phyloP scores from a whole-genome alignment of 2,113 vertebrate genomes.

The Neomonachus schauinslandi region DNA sequence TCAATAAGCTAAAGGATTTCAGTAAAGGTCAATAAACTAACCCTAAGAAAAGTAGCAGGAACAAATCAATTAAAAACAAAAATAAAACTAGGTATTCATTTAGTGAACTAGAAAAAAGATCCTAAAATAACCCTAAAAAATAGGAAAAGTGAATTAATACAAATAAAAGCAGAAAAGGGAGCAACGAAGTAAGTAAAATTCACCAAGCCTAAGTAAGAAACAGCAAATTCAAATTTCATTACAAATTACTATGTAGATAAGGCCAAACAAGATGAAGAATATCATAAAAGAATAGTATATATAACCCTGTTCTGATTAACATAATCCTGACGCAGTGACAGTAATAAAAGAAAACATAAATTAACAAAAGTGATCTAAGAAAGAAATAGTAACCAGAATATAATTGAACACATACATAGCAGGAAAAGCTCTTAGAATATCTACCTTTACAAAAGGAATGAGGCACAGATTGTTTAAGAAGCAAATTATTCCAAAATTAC shows the following conservation, averaged over 20 bases:
- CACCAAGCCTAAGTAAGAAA: neutral
- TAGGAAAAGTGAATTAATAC: neutral
- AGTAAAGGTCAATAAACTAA: constrained; percentile 21
- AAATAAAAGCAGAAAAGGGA: neutral
- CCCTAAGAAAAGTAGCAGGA: neutral
- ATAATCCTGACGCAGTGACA: neutral
- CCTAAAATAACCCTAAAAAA: constrained; percentile 10
- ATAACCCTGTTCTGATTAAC: neutral
- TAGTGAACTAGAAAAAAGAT: constrained; percentile 22
- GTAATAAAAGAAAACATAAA: neutral
- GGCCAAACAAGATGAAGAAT: constrained; percentile 24
- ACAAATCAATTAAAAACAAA: neutral
- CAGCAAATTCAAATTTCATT: neutral
- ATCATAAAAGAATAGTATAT: neutral
- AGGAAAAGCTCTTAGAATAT: neutral
- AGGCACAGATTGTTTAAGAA: neutral
- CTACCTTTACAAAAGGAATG: neutral
- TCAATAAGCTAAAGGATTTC: neutral
- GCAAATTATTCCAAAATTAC: constrained; percentile 20
- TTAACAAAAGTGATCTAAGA: neutral
- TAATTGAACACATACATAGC: neutral
- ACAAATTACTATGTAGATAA: neutral
- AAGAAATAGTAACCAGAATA: neutral
- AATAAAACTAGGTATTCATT: neutral
- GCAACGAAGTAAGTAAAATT: neutral